Conservation (phyloP, 30 jellyfish, hydroid and myxozoan species). For the Turritopsis dohrnii region DNA sequence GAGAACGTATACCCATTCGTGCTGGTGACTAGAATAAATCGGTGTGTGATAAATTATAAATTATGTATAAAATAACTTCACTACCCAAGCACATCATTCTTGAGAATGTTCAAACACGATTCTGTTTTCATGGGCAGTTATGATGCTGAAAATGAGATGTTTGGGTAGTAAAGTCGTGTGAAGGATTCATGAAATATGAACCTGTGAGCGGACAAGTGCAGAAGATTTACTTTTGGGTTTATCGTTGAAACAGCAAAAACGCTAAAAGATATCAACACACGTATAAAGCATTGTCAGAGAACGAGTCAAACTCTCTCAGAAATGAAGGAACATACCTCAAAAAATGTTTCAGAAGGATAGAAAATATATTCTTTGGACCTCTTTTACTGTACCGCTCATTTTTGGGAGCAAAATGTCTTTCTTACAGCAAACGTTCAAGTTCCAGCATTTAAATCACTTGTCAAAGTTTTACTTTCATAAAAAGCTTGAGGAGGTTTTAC, state of each 20-base stretch:
- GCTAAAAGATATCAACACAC: slow-evolving; percentile 1
- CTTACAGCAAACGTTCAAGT: neutral
- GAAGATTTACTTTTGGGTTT: neutral
- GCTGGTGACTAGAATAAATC: slow-evolving; percentile 15
- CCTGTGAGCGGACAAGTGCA: neutral
- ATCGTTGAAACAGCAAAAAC: slow-evolving; percentile 10
- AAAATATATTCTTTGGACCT: neutral
- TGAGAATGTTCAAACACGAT: neutral
- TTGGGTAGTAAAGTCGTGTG: neutral
- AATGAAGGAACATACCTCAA: neutral
- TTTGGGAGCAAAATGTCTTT: neutral
- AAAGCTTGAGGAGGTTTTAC: no score
- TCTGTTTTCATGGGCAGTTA: no score
- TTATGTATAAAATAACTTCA: neutral
- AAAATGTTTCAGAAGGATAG: neutral
- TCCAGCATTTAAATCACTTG: neutral
- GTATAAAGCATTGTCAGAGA: neutral
- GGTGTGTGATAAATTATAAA: neutral
- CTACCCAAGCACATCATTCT: neutral
- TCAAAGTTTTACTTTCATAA: neutral
- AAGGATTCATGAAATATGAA: neutral
- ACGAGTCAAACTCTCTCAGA: neutral
- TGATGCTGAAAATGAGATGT: neutral
- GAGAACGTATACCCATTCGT: neutral
- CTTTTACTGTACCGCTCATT: neutral